Evolutionary conservation across 30 jellyfish, hydroid and myxozoan species (phyloP), one percentile per base, ranked within the genome.

Genomic region (Nemopilema nomurai): DNA sequence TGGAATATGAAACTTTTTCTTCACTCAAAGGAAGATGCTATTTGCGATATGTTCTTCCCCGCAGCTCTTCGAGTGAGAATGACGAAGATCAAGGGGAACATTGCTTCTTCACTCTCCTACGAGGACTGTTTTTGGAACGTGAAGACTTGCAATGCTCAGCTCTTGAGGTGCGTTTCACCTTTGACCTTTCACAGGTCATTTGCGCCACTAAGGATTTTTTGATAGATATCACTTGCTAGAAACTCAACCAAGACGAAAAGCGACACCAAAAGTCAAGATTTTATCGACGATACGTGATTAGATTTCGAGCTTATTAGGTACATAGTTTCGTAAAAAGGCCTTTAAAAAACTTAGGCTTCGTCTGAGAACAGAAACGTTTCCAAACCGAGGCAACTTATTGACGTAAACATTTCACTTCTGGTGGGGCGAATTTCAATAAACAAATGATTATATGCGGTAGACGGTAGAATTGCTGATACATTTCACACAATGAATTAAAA

Each of bases 21-120:
- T 41, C 6, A 41, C 6, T 3, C 13, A 41, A 3, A 3, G 13
- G 6, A 41, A 41, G 13, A 41, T 41, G 6, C 6, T 41, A 41
- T 63, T 3, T 23, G 3, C 1, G 33, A 22, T 31, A 1, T 70
- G 19, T 62, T 41, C 62, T 41, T 22, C 8, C 28, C 30, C 26
- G 0, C 53, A 79, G 89, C 19, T 62, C 89, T 16, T 79, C 89
- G 57, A 79, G 89, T 67, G 89, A 79, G 52, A 79, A 79, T 79
- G 89, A 79, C 25, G 92, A 83, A 16, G 92, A 83, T 16, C 79
- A 71, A 53, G 86, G 67, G 8, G 86, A 72, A 22, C 83, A 73
- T 29, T 83, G 92, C 77, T 83, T 83, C 63, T 83, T 83, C 62
- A 62, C 80, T 1, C 32, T 83, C 64, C 1, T 83, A 8, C 70